These are phyloP conservation scores for Pantherophis vulpinus DNA, from an alignment of 2,797 vertebrate genomes.

Conservation along the genomic window DNA sequence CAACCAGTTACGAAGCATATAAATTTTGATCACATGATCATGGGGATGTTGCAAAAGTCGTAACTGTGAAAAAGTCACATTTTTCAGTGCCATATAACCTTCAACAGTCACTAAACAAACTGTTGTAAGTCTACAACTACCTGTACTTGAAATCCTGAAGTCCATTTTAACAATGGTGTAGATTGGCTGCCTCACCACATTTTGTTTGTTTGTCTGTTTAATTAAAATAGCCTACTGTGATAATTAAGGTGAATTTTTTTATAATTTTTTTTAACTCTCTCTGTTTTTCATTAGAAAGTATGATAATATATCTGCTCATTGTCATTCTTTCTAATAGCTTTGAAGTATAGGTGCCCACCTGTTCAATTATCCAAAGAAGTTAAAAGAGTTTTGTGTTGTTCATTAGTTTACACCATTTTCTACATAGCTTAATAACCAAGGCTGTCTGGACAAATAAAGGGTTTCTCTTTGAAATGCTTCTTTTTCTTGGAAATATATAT, in stretches of 20 bases:
- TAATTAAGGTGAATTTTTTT: background rate
- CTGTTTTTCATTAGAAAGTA: background rate
- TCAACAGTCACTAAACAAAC: background rate
- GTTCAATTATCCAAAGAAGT: background rate
- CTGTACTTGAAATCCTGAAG: background rate
- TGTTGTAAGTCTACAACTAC: background rate
- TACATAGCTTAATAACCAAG: background rate
- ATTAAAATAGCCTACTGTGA: background rate
- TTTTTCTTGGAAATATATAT: background rate
- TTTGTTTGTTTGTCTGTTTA: background rate
- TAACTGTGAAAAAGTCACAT: too few relatives aligned
- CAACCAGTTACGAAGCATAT: too few relatives aligned
- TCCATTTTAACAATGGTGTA: constrained; percentile 8
- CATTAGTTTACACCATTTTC: background rate
- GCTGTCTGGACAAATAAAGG: background rate
- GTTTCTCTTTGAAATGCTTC: background rate
- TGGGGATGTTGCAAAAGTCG: too few relatives aligned
- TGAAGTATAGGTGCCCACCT: background rate
- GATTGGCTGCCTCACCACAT: background rate
- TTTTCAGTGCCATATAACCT: too few relatives aligned
- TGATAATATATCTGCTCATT: background rate
- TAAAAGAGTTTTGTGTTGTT: background rate
- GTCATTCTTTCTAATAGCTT: background rate
- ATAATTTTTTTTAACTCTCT: background rate
- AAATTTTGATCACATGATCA: too few relatives aligned